Evolutionary conservation across 2,113 vertebrate species (phyloP), one percentile per base, ranked within the genome.

Genomic region (Nettapus auritus): DNA sequence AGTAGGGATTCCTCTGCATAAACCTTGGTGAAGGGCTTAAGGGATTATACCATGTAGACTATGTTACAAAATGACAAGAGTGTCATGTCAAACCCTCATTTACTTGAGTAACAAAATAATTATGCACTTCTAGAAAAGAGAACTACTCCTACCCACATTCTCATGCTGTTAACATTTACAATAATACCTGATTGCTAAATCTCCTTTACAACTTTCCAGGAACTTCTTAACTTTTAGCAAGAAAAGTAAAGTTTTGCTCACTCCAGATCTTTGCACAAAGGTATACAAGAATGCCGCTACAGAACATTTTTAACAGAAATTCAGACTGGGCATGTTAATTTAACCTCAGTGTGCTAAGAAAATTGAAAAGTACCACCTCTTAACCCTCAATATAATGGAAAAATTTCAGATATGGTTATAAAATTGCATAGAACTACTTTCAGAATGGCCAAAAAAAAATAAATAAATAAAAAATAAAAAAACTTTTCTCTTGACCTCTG

Each of bases 1-100:
- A 56, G n/a, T 22, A 85, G 10, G 8, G 28, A 73, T 67, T 71
- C 8, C 29, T 79, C 42, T 31, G 33, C 8, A 7, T 53, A 69
- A 62, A 64, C 42, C 26, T 16, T 36, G 15, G 13, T 86, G 38
- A 90, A 88, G 18, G 18, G 48, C 75, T 73, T 52, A 56, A 9
- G 13, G 44, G 18, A 86, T 12, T 34, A 50, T 20, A 81, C 1
- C 17, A 33, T 66, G 38, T 87, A 91, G 66, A 52, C 9, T 87
- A 31, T 48, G 74, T n/a, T 22, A 29, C 12, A 81, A 90, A 86
- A 55, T 1, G 36, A 55, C n/a, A 77, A n/a, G 28, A 82, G 11
- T 60, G 18, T 28, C 33, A 73, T 0, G 0, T 2, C 26, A 93
- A 64, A 5, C 2, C 23, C 48, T 36, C 21, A 15, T 6, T 22